A percentile compares a stretch with the other conserved stretches of the same genome.
These are phyloP conservation scores for Sinodicranocentrus sp. DNA, from an alignment of 2,888 invertebrate species.

Conservation along the genomic window DNA sequence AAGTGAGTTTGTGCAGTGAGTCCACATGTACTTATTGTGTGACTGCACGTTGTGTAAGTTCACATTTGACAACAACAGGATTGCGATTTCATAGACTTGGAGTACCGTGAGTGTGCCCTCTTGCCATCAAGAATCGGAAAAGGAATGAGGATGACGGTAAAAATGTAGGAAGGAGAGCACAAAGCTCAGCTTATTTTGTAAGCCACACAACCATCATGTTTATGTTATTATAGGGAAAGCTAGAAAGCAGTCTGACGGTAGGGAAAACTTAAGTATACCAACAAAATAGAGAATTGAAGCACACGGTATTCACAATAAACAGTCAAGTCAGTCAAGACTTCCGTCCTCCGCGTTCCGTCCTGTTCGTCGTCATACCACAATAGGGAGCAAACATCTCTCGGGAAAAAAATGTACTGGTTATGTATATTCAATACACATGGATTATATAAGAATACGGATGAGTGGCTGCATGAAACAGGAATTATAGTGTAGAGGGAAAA, in stretches of 20 bases:
- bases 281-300: background rate
- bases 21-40: background rate
- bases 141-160: slow-evolving; percentile 63
- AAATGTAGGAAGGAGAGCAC: slow-evolving; percentile 56
- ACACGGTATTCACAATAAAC: slow-evolving; percentile 50
- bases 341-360: slow-evolving; percentile 63
- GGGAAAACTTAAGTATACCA: background rate
- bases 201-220: slow-evolving; percentile 1
- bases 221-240: slow-evolving; percentile 57
- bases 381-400: slow-evolving; percentile 14
- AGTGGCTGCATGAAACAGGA: slow-evolving; percentile 1
- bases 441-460: too few species aligned
- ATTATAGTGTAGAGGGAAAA: background rate
- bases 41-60: background rate
- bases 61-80: background rate
- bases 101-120: slow-evolving; percentile 31
- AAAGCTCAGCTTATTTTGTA: slow-evolving; percentile 12
- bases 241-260: slow-evolving; percentile 42
- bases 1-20: background rate
- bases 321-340: slow-evolving; percentile 59
- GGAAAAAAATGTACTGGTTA: too few species aligned
- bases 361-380: slow-evolving; percentile 50
- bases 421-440: background rate
- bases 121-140: slow-evolving; percentile 59
- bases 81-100: background rate